Evolutionary conservation across 2,113 vertebrate species (phyloP).

Genomic region (Forbesichthys agassizii): DNA sequence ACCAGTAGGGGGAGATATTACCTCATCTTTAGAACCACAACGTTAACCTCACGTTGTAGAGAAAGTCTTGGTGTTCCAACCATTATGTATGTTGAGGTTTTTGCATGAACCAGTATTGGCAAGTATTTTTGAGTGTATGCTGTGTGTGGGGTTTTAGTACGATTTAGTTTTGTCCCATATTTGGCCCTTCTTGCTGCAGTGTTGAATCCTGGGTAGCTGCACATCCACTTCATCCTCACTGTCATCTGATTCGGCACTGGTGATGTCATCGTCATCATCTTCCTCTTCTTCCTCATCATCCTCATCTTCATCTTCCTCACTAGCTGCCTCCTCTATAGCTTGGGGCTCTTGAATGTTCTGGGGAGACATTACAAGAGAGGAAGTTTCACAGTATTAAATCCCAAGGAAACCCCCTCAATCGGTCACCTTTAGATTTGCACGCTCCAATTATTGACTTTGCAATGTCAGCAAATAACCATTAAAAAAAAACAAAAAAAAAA

Average conservation of each 20-base stretch:
- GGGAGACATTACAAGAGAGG: constrained; percentile 6
- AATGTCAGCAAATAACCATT: no score
- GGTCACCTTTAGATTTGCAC: no score
- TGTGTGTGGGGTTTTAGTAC: constrained; percentile 72
- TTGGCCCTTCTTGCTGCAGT: constrained; percentile 79
- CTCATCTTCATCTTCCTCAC: constrained; percentile 84
- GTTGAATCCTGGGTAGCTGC: constrained; percentile 75
- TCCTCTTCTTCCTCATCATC: constrained; percentile 85
- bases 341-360: constrained; percentile 85
- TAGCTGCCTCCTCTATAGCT: constrained; percentile 79
- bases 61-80: constrained; percentile 50
- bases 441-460: no score
- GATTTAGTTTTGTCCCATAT: constrained; percentile 88
- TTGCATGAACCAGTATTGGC: constrained; percentile 20
- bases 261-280: constrained; percentile 84
- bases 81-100: constrained; percentile 36
- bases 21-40: constrained; percentile 51
- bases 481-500: no score
- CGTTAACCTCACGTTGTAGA: constrained; percentile 28
- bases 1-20: constrained; percentile 59
- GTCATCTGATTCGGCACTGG: constrained; percentile 89
- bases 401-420: no score
- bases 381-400: neutral
- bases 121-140: constrained; percentile 28
- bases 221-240: constrained; percentile 84